These are phyloP conservation scores for Epistrophe grossulariae DNA, from an alignment of 2,888 invertebrate genomes.

Conservation along the genomic window DNA sequence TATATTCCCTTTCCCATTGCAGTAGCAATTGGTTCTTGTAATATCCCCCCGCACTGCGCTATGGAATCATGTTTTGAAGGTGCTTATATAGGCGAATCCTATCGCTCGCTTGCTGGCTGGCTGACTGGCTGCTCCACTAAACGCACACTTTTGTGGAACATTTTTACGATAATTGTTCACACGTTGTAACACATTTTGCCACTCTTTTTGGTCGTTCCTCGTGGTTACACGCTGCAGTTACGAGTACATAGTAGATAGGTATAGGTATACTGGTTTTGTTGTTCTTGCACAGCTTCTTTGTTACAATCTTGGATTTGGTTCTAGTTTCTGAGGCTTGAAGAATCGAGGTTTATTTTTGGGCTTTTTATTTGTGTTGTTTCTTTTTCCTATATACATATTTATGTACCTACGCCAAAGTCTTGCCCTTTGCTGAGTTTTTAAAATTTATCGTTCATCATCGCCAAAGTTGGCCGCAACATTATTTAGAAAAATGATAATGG, in stretches of 20 bases:
- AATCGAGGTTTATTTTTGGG: conserved; percentile 1
- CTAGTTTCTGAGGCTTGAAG: not conserved
- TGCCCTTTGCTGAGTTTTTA: conserved; percentile 37
- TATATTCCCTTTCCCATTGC: conserved; percentile 72
- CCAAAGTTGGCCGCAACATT: conserved; percentile 63
- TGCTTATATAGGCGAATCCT: conserved; percentile 33
- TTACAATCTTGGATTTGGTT: conserved; percentile 33
- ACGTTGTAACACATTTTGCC: conserved; percentile 75
- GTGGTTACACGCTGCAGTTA: conserved; percentile 9
- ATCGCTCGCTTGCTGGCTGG: conserved; percentile 36
- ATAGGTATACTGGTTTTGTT: conserved; percentile 8
- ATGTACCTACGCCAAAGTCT: not conserved
- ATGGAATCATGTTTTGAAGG: conserved; percentile 7
- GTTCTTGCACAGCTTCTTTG: conserved; percentile 19
- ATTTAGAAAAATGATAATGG: conserved; percentile 69
- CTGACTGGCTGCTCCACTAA: conserved; percentile 56
- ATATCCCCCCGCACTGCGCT: not conserved
- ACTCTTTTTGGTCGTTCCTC: conserved; percentile 38
- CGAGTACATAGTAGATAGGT: too few relatives aligned
- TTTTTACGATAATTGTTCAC: conserved; percentile 76
- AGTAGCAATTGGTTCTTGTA: conserved; percentile 71
- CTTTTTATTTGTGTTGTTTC: not conserved
- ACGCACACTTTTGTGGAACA: conserved; percentile 74
- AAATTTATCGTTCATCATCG: conserved; percentile 69
- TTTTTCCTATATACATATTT: not conserved